Evolutionary conservation across 1,140 invertebrate species (phyloP).

Genomic region (Dufourea novaeangliae): DNA sequence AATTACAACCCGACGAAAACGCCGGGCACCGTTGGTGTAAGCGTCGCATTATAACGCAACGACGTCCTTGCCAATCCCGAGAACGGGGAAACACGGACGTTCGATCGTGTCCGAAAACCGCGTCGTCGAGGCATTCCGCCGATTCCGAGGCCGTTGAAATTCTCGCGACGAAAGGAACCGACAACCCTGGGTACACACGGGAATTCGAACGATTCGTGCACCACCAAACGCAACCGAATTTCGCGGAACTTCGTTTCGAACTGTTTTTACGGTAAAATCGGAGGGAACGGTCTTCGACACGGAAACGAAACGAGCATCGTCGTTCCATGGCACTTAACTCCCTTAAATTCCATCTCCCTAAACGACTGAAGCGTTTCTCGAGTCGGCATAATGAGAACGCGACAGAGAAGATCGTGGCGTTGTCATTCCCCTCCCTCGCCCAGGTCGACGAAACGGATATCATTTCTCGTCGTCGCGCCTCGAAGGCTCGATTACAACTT

Average conservation of each 20-base stretch:
- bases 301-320: constrained; percentile 34
- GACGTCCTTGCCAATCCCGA: constrained; percentile 19
- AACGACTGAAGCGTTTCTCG: constrained; percentile 39
- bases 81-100: constrained; percentile 32
- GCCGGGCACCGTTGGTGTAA: constrained; percentile 65
- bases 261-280: neutral
- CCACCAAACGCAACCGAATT: too few species aligned
- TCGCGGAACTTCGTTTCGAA: neutral
- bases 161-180: neutral
- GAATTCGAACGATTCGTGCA: neutral
- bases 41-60: constrained; percentile 54
- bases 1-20: constrained; percentile 76
- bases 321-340: constrained; percentile 55
- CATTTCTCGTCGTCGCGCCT: constrained; percentile 25
- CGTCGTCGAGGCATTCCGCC: constrained; percentile 55
- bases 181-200: too few species aligned
- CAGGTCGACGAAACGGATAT: constrained; percentile 13
- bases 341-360: constrained; percentile 54
- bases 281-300: constrained; percentile 19
- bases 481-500: constrained; percentile 77
- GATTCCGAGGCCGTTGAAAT: constrained; percentile 57
- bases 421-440: constrained; percentile 15
- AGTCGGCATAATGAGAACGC: constrained; percentile 54
- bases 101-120: constrained; percentile 18
- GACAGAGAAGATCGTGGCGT: neutral